phyloP scores from a whole-genome alignment of 2,113 vertebrate species.

The Engraulis encrasicolus region DNA sequence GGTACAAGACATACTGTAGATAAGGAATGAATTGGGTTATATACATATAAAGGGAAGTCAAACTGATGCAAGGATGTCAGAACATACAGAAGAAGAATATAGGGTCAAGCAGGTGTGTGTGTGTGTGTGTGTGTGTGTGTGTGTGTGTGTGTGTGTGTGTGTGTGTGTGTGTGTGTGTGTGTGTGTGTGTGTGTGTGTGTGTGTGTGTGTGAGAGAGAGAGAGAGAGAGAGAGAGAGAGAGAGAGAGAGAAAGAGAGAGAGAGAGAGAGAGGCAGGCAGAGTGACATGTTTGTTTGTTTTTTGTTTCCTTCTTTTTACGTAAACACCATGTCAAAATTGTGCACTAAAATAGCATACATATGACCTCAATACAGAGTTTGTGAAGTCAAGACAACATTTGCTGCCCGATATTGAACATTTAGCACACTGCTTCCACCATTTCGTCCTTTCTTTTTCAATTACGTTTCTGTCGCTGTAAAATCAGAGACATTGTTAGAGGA shows the following conservation, averaged over 20 bases:
- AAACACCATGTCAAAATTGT: too few relatives aligned
- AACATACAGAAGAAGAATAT: too few relatives aligned
- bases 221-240: constrained; percentile 16
- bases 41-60: too few relatives aligned
- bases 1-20: too few relatives aligned
- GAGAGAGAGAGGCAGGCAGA: too few relatives aligned
- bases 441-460: background rate
- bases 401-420: background rate
- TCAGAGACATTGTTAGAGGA: background rate
- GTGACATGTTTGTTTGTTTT: too few relatives aligned
- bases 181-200: background rate
- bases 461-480: background rate
- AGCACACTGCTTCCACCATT: background rate
- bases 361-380: too few relatives aligned
- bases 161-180: background rate
- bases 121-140: background rate
- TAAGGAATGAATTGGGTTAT: too few relatives aligned
- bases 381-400: too few relatives aligned
- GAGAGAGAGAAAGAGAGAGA: background rate
- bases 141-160: background rate
- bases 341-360: too few relatives aligned
- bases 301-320: too few relatives aligned
- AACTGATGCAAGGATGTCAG: too few relatives aligned
- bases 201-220: background rate
- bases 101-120: background rate